A percentile compares a stretch with the other conserved stretches of the same genome.
These are phyloP conservation scores for Chironomus riparius DNA, from an alignment of 2,888 invertebrate genomes.

Conservation along the genomic window DNA sequence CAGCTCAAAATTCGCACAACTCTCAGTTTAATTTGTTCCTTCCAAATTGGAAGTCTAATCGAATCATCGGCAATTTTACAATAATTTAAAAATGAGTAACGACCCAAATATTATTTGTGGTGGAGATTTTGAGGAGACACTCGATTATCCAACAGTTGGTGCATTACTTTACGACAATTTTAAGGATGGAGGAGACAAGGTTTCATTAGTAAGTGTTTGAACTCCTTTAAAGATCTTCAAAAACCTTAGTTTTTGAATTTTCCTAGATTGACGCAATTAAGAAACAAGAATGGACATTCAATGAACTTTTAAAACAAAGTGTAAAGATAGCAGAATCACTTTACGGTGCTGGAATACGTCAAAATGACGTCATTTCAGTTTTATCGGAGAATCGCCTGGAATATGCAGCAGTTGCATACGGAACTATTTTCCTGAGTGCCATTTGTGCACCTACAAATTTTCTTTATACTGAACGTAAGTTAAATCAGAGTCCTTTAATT, in stretches of 20 bases:
- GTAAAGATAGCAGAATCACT: slow-evolving; percentile 39
- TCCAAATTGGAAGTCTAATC: not conserved
- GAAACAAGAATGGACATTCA: slow-evolving; percentile 34
- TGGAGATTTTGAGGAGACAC: not conserved
- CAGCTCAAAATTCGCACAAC: too few species aligned
- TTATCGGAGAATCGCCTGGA: slow-evolving; percentile 51
- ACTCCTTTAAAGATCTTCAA: too few species aligned
- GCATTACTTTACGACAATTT: slow-evolving; percentile 48
- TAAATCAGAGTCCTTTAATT: too few species aligned
- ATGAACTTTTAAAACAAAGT: slow-evolving; percentile 34
- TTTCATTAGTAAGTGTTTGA: slow-evolving; percentile 44
- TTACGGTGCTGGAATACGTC: slow-evolving; percentile 41
- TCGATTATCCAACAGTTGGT: slow-evolving; percentile 40
- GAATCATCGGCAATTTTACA: not conserved
- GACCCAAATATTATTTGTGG: slow-evolving; percentile 18
- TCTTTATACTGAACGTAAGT: slow-evolving; percentile 47
- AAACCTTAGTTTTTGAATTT: not conserved
- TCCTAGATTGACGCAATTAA: slow-evolving; percentile 37
- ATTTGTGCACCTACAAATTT: slow-evolving; percentile 52
- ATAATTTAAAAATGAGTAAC: not conserved
- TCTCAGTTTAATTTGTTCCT: not conserved
- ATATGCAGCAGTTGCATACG: slow-evolving; percentile 45
- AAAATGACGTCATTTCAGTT: slow-evolving; percentile 47
- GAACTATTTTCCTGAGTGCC: slow-evolving; percentile 46
- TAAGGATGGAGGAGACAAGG: slow-evolving; percentile 44